These are phyloP conservation scores for Dendronephthya gigantea DNA, from an alignment of 64 coral and sea anemone species.

Conservation along the genomic window DNA sequence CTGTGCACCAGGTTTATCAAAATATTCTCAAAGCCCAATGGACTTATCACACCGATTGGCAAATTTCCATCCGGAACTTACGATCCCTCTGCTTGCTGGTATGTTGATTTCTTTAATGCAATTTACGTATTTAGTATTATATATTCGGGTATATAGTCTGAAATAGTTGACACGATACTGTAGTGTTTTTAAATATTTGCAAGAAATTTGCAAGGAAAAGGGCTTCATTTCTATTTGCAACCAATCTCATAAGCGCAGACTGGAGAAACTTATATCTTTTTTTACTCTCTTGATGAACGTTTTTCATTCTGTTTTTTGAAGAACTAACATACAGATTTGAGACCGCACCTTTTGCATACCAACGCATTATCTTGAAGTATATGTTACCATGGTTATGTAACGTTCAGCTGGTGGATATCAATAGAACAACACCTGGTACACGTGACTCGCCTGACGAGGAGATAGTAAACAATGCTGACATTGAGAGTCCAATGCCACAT, in stretches of 20 bases:
- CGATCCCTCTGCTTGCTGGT: constrained; percentile 91
- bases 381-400: constrained; percentile 89
- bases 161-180: no score
- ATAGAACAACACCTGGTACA: constrained; percentile 18
- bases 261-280: neutral
- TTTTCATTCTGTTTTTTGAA: neutral
- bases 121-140: no score
- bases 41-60: constrained; percentile 66
- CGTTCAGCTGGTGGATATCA: constrained; percentile 75
- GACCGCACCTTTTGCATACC: constrained; percentile 55
- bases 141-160: neutral
- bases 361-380: constrained; percentile 79
- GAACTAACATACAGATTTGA: constrained; percentile 92
- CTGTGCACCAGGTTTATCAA: constrained; percentile 65
- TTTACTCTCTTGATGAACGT: neutral
- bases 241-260: neutral
- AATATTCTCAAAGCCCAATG: constrained; percentile 82
- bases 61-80: constrained; percentile 82
- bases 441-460: constrained; percentile 48
- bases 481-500: constrained; percentile 34
- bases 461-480: constrained; percentile 9
- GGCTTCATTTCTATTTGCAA: neutral
- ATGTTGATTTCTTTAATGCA: neutral
- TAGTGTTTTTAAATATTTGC: no score
- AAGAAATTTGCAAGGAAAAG: no score